Conservation (phyloP, 2,797 vertebrate species). For the Eptatretus atami region DNA sequence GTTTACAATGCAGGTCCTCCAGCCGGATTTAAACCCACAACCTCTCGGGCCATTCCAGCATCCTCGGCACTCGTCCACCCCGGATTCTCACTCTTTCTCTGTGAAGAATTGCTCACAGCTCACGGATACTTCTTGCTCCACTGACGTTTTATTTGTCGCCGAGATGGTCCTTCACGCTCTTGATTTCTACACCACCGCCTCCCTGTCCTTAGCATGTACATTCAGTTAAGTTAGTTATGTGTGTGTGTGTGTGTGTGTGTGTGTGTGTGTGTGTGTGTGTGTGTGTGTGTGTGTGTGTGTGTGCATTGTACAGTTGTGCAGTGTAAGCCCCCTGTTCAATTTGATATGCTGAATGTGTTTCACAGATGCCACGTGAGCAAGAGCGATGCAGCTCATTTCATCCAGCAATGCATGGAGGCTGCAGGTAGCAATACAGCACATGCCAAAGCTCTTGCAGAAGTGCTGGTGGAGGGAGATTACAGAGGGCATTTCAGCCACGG, state of each 20-base stretch:
- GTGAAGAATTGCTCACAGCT: too few species aligned
- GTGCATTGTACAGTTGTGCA: background rate
- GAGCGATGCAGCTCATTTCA: constrained; percentile 17
- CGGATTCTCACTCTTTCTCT: too few species aligned
- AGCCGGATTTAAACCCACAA: too few species aligned
- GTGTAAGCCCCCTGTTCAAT: background rate
- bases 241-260: background rate
- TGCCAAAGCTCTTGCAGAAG: constrained; percentile 20
- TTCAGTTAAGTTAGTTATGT: too few species aligned
- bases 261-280: background rate
- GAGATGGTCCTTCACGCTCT: too few species aligned
- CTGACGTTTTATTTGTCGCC: too few species aligned
- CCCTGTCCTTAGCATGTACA: too few species aligned
- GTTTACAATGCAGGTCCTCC: too few species aligned
- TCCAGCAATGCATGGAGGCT: constrained; percentile 19
- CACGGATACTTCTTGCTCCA: too few species aligned
- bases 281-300: constrained; percentile 1
- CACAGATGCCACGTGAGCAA: constrained; percentile 20
- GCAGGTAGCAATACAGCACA: constrained; percentile 20
- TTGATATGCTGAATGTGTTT: background rate
- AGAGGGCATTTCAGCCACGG: constrained; percentile 31
- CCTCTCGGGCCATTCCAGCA: too few species aligned
- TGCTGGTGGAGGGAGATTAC: constrained; percentile 24
- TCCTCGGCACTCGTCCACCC: too few species aligned
- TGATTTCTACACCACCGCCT: too few species aligned